Base-by-base conservation (phyloP, 2,113 vertebrate species). In the Clarias gariepinus region DNA sequence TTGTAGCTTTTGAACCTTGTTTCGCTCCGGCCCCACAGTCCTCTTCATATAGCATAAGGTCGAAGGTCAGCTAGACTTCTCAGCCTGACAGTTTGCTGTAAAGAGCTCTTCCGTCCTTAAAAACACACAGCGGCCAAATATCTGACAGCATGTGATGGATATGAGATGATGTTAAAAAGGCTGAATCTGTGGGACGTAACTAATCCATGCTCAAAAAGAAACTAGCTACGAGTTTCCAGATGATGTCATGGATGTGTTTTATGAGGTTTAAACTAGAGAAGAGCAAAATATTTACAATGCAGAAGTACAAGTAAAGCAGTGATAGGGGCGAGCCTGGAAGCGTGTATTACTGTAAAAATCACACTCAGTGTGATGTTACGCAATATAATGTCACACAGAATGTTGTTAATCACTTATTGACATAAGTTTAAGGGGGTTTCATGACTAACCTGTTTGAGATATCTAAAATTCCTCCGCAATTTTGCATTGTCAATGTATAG, bases 1-100 rank as follows among this genome's bases (percentile, higher is more conserved):
- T 71, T 78, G 83, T 82, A 83, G 68, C 79, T 71, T 85, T 78
- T 83, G 60, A 86, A 82, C 80, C 28, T 61, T 77, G 64, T 83
- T 81, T 77, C 86, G 57, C 84, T 86, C 33, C 25, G 0, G 57
- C 41, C 41, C 60, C 23, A 88, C 79, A 86, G 74, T 86, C 30
- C 64, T 19, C 25, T 73, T 73, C 55, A 61, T 81, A 53, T 71
- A 81, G 16, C 33, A 16, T 30, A 41, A 73, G 63, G 78, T 86
- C 55, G 11, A 28, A 81, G 78, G 66, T 86, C 78, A 81, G 30
- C 64, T 73, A 21, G 1, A 33, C 23, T 57, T 47, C 60, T 55
- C 73, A 53, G 28, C 41, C 74, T 79, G 76, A 52, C 73, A 25
- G 58, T 21, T 76, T 55, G 19, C 16, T 57, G 84, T 41, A 57